Evolutionary conservation across 2,797 vertebrate genomes (phyloP).

Genomic region (Parambassis ranga): DNA sequence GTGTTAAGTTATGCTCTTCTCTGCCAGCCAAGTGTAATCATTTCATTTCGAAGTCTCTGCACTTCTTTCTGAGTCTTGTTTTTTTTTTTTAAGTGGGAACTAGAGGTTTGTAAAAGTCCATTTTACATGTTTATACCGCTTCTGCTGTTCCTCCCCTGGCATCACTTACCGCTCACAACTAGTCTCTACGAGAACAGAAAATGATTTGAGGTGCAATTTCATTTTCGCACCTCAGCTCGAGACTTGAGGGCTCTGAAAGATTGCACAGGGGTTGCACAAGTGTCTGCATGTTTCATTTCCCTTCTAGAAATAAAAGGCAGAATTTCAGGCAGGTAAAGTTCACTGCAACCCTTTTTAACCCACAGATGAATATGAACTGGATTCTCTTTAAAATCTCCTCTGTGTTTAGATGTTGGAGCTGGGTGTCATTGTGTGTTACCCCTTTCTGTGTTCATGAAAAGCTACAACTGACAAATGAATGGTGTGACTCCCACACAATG

Average conservation of each 20-base stretch:
- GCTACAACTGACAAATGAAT: conserved; percentile 8
- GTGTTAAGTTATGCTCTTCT: neutral
- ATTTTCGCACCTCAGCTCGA: conserved; percentile 24
- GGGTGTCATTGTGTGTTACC: conserved; percentile 1
- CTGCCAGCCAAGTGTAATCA: neutral
- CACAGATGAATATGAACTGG: too few relatives aligned
- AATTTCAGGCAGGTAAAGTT: neutral
- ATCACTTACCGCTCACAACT: neutral
- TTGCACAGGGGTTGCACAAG: neutral
- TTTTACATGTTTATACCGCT: too few relatives aligned
- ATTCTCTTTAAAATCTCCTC: neutral
- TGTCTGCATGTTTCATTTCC: conserved; percentile 5
- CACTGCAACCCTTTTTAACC: neutral
- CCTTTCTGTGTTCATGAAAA: conserved; percentile 10
- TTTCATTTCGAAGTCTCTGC: conserved; percentile 16
- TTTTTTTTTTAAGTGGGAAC: neutral
- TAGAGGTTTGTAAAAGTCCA: neutral
- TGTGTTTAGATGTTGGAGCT: neutral
- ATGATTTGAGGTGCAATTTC: conserved; percentile 24
- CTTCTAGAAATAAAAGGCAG: conserved; percentile 1
- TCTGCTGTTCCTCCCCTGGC: neutral
- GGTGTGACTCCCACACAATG: conserved; percentile 41
- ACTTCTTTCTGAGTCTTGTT: neutral
- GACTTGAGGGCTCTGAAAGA: conserved; percentile 4
- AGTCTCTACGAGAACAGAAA: conserved; percentile 11